Percentiles rank a stretch among this genome's conserved stretches.
Evolutionary conservation across 2,888 invertebrate genomes (phyloP).

Genomic region (Drosophila cognata): DNA sequence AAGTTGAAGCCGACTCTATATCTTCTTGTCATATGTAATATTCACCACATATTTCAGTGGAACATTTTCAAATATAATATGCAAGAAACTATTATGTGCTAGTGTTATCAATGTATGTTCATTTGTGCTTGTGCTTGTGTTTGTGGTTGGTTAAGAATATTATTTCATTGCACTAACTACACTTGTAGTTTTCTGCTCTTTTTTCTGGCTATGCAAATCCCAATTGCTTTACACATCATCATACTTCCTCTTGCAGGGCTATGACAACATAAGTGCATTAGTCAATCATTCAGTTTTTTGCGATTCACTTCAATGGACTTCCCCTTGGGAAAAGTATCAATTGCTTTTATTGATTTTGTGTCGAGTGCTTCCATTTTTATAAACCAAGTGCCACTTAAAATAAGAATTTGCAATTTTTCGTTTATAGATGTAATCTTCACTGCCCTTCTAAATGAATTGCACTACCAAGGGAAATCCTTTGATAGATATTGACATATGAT

Average conservation of each 20-base stretch:
- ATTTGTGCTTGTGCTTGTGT: slow-evolving; percentile 6
- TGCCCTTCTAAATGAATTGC: neutral
- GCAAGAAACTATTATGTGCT: neutral
- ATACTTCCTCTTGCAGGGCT: slow-evolving; percentile 28
- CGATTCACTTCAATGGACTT: slow-evolving; percentile 35
- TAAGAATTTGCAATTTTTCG: slow-evolving; percentile 10
- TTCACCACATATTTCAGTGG: neutral
- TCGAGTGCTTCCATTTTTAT: slow-evolving; percentile 32
- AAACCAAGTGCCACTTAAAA: slow-evolving; percentile 21
- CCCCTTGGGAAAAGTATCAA: slow-evolving; percentile 60
- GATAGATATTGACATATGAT: neutral
- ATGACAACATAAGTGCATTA: slow-evolving; percentile 67
- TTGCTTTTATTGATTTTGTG: slow-evolving; percentile 70
- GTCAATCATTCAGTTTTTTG: slow-evolving; percentile 70
- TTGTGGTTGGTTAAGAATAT: slow-evolving; percentile 28
- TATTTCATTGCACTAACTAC: slow-evolving; percentile 26
- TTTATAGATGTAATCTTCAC: neutral
- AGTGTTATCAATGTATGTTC: neutral
- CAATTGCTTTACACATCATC: slow-evolving; percentile 49
- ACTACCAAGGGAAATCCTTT: neutral
- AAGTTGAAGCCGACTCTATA: neutral
- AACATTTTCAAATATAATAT: neutral
- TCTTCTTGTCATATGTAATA: too few relatives aligned
- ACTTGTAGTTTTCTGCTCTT: slow-evolving; percentile 27
- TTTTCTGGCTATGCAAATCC: slow-evolving; percentile 61